These are phyloP conservation scores for Morelia viridis DNA, from an alignment of 2,797 vertebrate species.

Conservation along the genomic window DNA sequence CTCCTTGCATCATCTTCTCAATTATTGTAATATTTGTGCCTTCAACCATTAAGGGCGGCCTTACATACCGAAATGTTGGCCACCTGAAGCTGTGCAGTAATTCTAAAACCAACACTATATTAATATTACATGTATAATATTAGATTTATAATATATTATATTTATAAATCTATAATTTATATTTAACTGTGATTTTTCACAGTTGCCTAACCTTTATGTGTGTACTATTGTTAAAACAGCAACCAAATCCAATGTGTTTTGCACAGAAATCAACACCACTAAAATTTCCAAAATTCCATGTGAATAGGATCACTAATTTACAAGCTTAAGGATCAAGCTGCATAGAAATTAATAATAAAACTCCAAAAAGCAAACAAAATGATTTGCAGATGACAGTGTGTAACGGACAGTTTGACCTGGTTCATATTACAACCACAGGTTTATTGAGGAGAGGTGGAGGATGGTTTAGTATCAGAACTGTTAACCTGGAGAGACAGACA, in stretches of 20 bases:
- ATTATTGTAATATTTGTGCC: not conserved
- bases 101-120: not conserved
- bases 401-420: not conserved
- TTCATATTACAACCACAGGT: not conserved
- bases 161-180: no score
- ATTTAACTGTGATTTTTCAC: not conserved
- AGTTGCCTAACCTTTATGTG: not conserved
- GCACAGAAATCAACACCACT: not conserved
- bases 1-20: not conserved
- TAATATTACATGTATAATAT: not conserved
- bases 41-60: not conserved
- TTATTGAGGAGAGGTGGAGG: not conserved
- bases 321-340: not conserved
- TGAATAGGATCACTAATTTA: not conserved
- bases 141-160: no score
- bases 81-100: not conserved
- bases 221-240: not conserved
- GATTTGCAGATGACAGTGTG: not conserved
- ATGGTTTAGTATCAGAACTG: not conserved
- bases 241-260: not conserved
- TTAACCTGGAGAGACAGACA: conserved; percentile 15
- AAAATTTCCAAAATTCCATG: not conserved
- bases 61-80: not conserved
- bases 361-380: not conserved
- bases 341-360: conserved; percentile 3